Evolutionary conservation across 2,888 invertebrate genomes (phyloP).

Genomic region (Idaea aversata): DNA sequence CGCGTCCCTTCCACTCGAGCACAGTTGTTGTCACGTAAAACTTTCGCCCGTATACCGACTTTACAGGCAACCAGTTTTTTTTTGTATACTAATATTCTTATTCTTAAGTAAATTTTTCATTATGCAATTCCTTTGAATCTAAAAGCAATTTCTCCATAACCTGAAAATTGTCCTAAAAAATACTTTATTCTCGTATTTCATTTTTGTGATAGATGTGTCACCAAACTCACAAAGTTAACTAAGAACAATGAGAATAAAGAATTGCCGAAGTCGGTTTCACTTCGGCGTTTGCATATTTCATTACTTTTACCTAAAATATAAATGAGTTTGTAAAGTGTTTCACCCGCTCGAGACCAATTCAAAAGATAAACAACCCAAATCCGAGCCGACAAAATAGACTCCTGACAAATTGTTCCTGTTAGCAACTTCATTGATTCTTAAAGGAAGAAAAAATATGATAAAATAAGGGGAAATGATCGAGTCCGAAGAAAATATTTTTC

Average conservation of each 20-base stretch:
- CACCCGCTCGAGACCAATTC: slow-evolving; percentile 33
- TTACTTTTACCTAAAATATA: slow-evolving; percentile 29
- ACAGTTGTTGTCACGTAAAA: too few species aligned
- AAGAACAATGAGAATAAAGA: slow-evolving; percentile 28
- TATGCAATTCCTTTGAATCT: too few species aligned
- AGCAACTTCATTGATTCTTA: slow-evolving; percentile 63
- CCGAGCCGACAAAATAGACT: slow-evolving; percentile 56
- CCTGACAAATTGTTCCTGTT: slow-evolving; percentile 65
- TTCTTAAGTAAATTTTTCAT: too few species aligned
- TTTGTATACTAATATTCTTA: too few species aligned
- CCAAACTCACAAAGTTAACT: slow-evolving; percentile 23
- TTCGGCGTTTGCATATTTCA: slow-evolving; percentile 31
- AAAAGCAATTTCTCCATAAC: neutral
- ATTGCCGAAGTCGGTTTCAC: slow-evolving; percentile 19
- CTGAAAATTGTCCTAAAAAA: neutral
- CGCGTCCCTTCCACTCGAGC: too few species aligned
- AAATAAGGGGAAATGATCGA: slow-evolving; percentile 57
- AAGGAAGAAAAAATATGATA: slow-evolving; percentile 65
- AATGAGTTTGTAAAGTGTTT: slow-evolving; percentile 33
- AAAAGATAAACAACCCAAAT: slow-evolving; percentile 50
- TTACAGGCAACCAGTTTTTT: too few species aligned
- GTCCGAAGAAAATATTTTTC: slow-evolving; percentile 49
- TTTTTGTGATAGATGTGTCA: slow-evolving; percentile 23
- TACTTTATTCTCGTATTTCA: neutral
- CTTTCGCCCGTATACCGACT: too few species aligned